Conservation (phyloP, 2,888 invertebrate genomes). For the Drosophila pseudotakahashii region DNA sequence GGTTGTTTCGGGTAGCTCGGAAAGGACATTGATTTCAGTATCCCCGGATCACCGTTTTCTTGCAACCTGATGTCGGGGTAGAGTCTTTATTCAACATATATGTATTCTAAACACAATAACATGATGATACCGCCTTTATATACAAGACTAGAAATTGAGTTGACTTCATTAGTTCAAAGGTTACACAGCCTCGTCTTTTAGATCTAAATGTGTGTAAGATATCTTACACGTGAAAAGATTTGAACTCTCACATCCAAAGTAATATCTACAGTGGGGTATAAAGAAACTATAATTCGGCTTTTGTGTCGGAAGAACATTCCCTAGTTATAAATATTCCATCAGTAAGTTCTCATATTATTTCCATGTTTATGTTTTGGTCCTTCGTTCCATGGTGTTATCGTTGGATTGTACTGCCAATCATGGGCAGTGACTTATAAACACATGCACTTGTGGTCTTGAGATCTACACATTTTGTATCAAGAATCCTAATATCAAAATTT, state of each 20-base stretch:
- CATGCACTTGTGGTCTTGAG: too few relatives aligned
- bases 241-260: background rate
- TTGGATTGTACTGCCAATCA: background rate
- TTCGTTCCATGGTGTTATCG: background rate
- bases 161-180: too few relatives aligned
- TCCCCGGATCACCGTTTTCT: background rate
- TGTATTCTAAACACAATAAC: too few relatives aligned
- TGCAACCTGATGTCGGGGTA: background rate
- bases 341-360: background rate
- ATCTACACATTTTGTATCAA: too few relatives aligned
- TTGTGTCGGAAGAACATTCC: background rate
- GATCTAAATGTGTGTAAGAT: too few relatives aligned
- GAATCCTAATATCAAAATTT: too few relatives aligned
- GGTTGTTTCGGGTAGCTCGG: too few relatives aligned
- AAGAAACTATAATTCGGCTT: background rate
- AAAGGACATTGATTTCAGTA: background rate
- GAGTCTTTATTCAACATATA: background rate
- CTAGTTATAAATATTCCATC: background rate
- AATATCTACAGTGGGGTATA: background rate
- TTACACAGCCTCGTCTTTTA: too few relatives aligned
- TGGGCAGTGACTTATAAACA: too few relatives aligned
- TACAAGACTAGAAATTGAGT: too few relatives aligned
- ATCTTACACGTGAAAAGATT: background rate
- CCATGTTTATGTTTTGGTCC: background rate
- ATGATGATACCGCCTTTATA: too few relatives aligned